Conservation (phyloP, 2,797 vertebrate species). For the Peromyscus eremicus region DNA sequence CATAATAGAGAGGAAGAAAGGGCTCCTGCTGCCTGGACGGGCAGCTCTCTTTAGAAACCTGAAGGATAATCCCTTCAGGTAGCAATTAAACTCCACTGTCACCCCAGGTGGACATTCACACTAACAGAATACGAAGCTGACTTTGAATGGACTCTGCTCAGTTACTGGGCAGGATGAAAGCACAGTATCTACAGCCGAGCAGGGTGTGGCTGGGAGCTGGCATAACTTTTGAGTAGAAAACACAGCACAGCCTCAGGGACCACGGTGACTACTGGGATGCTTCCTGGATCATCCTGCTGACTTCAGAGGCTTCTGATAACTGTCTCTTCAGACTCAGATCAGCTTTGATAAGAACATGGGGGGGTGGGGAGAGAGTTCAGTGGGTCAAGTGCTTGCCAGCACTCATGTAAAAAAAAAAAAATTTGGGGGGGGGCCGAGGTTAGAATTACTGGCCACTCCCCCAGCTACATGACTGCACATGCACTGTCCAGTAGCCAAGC, state of each 20-base stretch:
- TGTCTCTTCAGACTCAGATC: background rate
- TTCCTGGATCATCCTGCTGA: background rate
- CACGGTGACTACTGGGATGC: background rate
- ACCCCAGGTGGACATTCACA: background rate
- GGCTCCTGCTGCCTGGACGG: background rate
- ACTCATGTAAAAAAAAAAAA: background rate
- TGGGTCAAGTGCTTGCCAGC: too few species aligned
- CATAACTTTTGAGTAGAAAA: background rate
- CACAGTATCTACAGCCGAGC: background rate
- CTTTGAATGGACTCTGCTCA: background rate
- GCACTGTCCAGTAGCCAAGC: too few species aligned
- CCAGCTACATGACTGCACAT: too few species aligned
- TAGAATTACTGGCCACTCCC: too few species aligned
- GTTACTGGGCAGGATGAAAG: background rate
- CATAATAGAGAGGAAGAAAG: background rate
- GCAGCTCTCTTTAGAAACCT: background rate
- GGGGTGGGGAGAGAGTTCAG: background rate
- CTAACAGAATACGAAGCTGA: background rate
- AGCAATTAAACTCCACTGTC: background rate
- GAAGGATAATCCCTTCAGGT: background rate
- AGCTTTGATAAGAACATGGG: background rate
- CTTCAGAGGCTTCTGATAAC: background rate
- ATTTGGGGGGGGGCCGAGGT: too few species aligned
- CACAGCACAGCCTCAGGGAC: background rate
- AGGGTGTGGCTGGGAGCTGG: background rate